These are phyloP conservation scores for Neodiprion fabricii DNA, from an alignment of 1,140 invertebrate genomes.

Conservation along the genomic window DNA sequence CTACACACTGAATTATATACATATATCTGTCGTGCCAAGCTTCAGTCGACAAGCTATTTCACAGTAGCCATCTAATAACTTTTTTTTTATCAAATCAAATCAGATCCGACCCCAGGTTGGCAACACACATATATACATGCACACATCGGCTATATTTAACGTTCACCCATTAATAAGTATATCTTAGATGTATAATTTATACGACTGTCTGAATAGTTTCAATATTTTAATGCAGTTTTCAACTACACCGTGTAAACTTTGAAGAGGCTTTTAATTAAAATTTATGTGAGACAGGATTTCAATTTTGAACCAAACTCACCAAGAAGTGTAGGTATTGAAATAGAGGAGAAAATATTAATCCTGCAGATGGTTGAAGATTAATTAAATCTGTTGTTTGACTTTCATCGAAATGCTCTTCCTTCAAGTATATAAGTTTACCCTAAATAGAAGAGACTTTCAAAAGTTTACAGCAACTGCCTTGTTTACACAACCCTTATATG, in stretches of 20 bases:
- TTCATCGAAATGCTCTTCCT: neutral
- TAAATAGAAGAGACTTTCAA: neutral
- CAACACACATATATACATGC: slow-evolving; percentile 59
- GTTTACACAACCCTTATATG: neutral
- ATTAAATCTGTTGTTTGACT: neutral
- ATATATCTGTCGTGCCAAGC: slow-evolving; percentile 59
- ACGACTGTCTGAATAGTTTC: slow-evolving; percentile 34
- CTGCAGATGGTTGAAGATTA: neutral
- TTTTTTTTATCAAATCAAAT: slow-evolving; percentile 14
- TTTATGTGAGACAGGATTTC: neutral
- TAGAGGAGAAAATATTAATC: neutral
- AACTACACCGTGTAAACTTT: slow-evolving; percentile 7
- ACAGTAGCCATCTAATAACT: slow-evolving; percentile 28
- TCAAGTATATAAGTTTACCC: neutral
- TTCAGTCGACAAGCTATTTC: slow-evolving; percentile 47
- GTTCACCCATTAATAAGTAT: slow-evolving; percentile 48
- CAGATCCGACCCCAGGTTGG: slow-evolving; percentile 48
- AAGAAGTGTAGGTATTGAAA: neutral
- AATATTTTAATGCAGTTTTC: neutral
- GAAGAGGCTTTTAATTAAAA: slow-evolving; percentile 1
- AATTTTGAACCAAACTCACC: too few relatives aligned
- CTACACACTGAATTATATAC: slow-evolving; percentile 61
- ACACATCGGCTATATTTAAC: slow-evolving; percentile 53
- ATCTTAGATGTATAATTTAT: neutral
- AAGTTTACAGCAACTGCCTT: slow-evolving; percentile 1